phyloP scores from a whole-genome alignment of 2,113 vertebrate species.

The Hydrochoerus hydrochaeris region DNA sequence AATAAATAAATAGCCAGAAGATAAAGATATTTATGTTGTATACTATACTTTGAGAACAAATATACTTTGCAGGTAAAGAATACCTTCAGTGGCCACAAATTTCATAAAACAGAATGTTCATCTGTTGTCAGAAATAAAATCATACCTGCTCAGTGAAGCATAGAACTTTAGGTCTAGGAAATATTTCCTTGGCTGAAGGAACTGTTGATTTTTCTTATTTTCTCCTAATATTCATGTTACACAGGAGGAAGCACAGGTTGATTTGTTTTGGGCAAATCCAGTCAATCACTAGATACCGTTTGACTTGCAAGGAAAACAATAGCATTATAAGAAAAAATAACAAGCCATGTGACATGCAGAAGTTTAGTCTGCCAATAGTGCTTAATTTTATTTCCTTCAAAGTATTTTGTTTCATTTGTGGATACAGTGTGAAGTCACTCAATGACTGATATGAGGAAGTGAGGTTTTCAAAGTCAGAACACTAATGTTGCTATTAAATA shows the following conservation, averaged over 20 bases:
- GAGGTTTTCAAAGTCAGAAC: neutral
- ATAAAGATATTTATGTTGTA: neutral
- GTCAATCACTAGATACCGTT: neutral
- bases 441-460: neutral
- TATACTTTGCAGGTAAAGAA: neutral
- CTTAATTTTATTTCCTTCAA: neutral
- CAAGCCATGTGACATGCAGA: neutral
- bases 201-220: constrained; percentile 42
- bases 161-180: neutral
- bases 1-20: neutral
- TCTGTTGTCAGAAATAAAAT: constrained; percentile 10
- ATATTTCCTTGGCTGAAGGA: neutral
- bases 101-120: neutral
- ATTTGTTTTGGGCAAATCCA: neutral
- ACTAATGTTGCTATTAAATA: neutral
- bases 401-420: neutral
- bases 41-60: neutral
- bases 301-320: neutral
- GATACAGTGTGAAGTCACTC: neutral
- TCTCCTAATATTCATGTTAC: neutral
- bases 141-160: neutral
- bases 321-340: neutral
- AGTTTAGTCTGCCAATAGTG: neutral
- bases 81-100: neutral
- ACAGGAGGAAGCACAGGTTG: neutral